phyloP scores from a whole-genome alignment of 2,113 vertebrate species.

The Saguinus midas region DNA sequence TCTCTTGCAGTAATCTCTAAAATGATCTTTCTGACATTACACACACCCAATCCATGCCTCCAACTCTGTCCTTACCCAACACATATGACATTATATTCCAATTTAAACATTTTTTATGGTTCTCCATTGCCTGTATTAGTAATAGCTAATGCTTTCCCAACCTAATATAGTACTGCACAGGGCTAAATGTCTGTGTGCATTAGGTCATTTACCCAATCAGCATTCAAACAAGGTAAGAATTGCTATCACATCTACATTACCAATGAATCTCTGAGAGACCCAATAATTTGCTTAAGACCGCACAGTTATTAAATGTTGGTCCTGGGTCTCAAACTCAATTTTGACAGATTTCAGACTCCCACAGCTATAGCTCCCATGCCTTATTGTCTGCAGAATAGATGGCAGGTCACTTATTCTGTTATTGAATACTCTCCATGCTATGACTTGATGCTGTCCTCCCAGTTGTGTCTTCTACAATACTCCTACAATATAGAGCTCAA shows the following conservation, averaged over 20 bases:
- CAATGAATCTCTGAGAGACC: neutral
- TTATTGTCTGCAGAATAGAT: neutral
- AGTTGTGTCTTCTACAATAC: neutral
- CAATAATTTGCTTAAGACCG: neutral
- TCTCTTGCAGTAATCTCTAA: neutral
- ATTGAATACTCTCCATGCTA: neutral
- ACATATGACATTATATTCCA: neutral
- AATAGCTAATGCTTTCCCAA: neutral
- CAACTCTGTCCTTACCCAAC: neutral
- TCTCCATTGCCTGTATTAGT: neutral
- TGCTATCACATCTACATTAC: neutral
- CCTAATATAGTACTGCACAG: neutral
- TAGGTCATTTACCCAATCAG: neutral
- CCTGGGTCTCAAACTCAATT: neutral
- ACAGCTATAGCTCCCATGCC: neutral
- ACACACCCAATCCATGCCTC: neutral
- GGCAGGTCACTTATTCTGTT: neutral
- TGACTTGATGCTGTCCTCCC: neutral
- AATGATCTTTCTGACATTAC: neutral
- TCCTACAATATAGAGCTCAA: neutral
- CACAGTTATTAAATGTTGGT: neutral
- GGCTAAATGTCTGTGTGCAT: neutral
- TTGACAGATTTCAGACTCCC: neutral
- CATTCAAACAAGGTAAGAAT: neutral
- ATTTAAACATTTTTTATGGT: neutral